Base-by-base conservation (phyloP, 2,888 invertebrate species). In the Anarsia innoxiella region DNA sequence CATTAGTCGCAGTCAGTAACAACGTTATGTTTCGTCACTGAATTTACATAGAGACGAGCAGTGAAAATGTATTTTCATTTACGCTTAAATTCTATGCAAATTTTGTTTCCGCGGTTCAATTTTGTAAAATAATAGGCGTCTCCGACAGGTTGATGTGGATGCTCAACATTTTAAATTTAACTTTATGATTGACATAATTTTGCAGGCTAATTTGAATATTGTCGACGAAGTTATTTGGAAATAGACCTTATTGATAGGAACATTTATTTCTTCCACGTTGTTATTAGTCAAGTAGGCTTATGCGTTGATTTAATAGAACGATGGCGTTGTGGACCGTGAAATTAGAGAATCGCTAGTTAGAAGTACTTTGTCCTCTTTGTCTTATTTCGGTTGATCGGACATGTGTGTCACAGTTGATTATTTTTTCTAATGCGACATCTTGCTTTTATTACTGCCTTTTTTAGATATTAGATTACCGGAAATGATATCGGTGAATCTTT, bases 41-140 rank as follows among this genome's bases (percentile, higher is more conserved):
- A 53, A 77, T 79, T 78, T 70, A 66, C 74, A 78, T 74, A 70
- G 56, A 60, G 56, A 52, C 51, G 50, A 62, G 55, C 56, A 56
- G 53, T 66, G 67, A 49, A 73, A 73, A 64, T 67, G 56, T 56
- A 56, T 71, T 66, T 66, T 57, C 63, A 67, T 70, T 70, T 56
- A 53, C 52, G 49, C 47, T 60, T 53, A 60, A 67, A 71, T 67
- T 66, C 54, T 64, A 72, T 72, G 71, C 62, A 56, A 59, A 61
- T 59, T 48, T 39, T 31, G 40, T 40, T 45, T 45, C 42, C 40
- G 45, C 39, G 33, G 44, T 44, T 41, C 42, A 48, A 48, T 46
- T 49, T 44, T 26, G 40, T 30, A 36, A 40, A 39, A 46, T 48
- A 44, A 45, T 40, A 37, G 34, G 14, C 28, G 26, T 27, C 14